Evolutionary conservation across 1,140 invertebrate species (phyloP), one percentile per base, ranked within the genome.

Genomic region (Brachionus angularis): DNA sequence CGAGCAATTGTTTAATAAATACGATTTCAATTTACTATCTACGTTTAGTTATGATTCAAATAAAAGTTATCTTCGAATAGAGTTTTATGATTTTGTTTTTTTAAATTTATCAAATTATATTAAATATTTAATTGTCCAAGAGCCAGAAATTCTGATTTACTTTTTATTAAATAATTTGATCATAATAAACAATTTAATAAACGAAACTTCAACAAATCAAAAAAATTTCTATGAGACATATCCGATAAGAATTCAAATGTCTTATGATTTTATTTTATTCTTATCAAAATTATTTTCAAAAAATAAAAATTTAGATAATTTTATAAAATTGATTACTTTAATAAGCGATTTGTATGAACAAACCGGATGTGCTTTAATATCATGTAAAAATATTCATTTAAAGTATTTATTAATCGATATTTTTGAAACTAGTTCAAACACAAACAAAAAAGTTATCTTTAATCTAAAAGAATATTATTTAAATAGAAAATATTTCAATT

Each of bases 71-170:
- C 4, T 7, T 3, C 18, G 18, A 58, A 58, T 58, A 12, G 53
- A 58, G 8, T 58, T 58, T 14, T 58, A 58, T 58, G 34, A 58
- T 33, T 42, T 58, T 58, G 3, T 58, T 8, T 23, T 58, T 18
- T 23, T 58, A 7, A 18, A 34, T 25, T 18, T 58, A 10, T 16
- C 53, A 39, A 58, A 34, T 39, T 58, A 58, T 21, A 39, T 58
- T 39, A 8, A 23, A 42, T 21, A 2, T 3, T 21, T 29, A 7
- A 7, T 58, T 33, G 23, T 14, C n/a, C 27, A 1, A 23, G 39
- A 58, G 8, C 25, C 34, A 12, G 53, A 58, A 14, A 5, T 2
- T 14, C 33, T 58, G 23, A 0, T 58, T 12, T 58, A 23, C n/a
- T 58, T 39, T 39, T 58, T 58, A 34, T 10, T 29, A 5, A 58